Evolutionary conservation across 1,140 invertebrate species (phyloP).

Genomic region (Danaus plexippus): DNA sequence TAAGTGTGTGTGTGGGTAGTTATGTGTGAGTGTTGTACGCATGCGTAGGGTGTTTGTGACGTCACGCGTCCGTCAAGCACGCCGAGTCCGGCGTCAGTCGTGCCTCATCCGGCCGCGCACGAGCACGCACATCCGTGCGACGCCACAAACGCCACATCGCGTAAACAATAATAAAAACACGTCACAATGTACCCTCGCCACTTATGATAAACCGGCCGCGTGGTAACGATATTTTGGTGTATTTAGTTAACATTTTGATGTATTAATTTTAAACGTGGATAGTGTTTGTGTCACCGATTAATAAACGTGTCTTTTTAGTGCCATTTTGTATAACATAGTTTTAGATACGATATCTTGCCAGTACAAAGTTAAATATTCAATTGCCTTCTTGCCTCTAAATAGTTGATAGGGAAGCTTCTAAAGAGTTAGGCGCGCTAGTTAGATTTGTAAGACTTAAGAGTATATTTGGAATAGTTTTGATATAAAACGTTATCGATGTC

Average conservation of each 20-base stretch:
- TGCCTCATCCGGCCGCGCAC: slow-evolving; percentile 38
- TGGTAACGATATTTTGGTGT: slow-evolving; percentile 41
- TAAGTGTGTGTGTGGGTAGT: slow-evolving; percentile 12
- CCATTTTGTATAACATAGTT: slow-evolving; percentile 49
- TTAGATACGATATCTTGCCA: slow-evolving; percentile 53
- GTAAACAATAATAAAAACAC: slow-evolving; percentile 54
- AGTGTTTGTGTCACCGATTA: slow-evolving; percentile 42
- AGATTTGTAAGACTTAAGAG: slow-evolving; percentile 22
- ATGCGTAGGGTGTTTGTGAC: slow-evolving; percentile 24
- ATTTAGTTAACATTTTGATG: slow-evolving; percentile 60
- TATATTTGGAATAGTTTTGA: slow-evolving; percentile 18
- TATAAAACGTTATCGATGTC: slow-evolving; percentile 48
- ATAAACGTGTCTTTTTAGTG: slow-evolving; percentile 67
- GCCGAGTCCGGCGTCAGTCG: slow-evolving; percentile 44
- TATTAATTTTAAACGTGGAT: slow-evolving; percentile 48
- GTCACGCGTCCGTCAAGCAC: slow-evolving; percentile 32
- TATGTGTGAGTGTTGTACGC: slow-evolving; percentile 23
- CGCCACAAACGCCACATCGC: slow-evolving; percentile 34
- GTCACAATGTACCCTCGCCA: slow-evolving; percentile 45
- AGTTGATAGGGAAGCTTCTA: slow-evolving; percentile 52
- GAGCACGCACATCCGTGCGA: slow-evolving; percentile 31
- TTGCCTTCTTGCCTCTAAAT: slow-evolving; percentile 61
- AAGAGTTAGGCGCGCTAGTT: slow-evolving; percentile 50
- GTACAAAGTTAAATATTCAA: slow-evolving; percentile 66
- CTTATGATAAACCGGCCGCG: slow-evolving; percentile 53